Conservation (phyloP, 2,888 invertebrate genomes). For the Agapetus fuscipes region DNA sequence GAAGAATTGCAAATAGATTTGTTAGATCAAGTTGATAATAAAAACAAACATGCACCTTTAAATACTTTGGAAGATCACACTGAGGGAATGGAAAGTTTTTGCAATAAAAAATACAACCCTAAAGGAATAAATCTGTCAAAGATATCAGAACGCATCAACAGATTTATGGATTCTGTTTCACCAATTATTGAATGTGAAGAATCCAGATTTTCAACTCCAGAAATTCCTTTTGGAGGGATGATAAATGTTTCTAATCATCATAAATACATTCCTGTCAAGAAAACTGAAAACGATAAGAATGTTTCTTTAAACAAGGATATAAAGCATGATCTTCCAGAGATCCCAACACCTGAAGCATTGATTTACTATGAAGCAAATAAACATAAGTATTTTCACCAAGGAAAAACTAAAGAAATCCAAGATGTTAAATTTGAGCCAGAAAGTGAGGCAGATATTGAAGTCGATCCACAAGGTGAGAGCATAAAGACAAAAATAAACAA, state of each 20-base stretch:
- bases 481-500: slow-evolving; percentile 18
- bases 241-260: too few species aligned
- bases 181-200: slow-evolving; percentile 9
- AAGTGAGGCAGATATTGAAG: too few species aligned
- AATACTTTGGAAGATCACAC: background rate
- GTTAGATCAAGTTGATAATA: slow-evolving; percentile 2
- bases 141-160: slow-evolving; percentile 17
- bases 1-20: too few species aligned
- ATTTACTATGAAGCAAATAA: too few species aligned
- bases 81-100: background rate
- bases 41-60: background rate
- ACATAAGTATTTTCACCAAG: too few species aligned
- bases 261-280: too few species aligned
- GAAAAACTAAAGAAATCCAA: too few species aligned
- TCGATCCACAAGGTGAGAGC: slow-evolving; percentile 5
- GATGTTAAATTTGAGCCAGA: too few species aligned
- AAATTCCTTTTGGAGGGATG: slow-evolving; percentile 7
- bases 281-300: background rate
- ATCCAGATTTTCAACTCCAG: slow-evolving; percentile 17
- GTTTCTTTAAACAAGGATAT: too few species aligned
- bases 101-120: slow-evolving; percentile 9
- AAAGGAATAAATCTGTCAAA: slow-evolving; percentile 8
- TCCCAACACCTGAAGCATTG: too few species aligned
- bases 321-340: too few species aligned
- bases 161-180: slow-evolving; percentile 11